A percentile compares a stretch with the other conserved stretches of the same genome.
phyloP scores from a whole-genome alignment of 2,888 invertebrate genomes.

The Bombylius major region DNA sequence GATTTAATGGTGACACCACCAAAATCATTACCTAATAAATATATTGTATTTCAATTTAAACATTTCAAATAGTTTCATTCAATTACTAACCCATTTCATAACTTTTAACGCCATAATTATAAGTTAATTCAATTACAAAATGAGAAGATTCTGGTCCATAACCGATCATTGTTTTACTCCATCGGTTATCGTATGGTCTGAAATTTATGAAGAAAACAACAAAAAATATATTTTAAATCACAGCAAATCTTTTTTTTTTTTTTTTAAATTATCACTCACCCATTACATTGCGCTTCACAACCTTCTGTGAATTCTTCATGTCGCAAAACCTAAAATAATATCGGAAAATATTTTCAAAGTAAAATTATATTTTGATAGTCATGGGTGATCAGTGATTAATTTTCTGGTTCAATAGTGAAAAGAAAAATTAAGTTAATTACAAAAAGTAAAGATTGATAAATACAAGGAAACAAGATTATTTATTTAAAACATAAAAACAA shows the following conservation, averaged over 20 bases:
- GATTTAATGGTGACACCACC: slow-evolving; percentile 74
- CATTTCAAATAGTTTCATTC: background rate
- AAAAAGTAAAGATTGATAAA: too few relatives aligned
- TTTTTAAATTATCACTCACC: slow-evolving; percentile 43
- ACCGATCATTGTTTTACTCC: slow-evolving; percentile 99
- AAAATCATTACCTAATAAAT: slow-evolving; percentile 61
- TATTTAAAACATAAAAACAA: too few relatives aligned
- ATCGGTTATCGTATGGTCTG: slow-evolving; percentile 93
- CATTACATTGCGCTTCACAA: slow-evolving; percentile 95
- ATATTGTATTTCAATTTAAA: background rate
- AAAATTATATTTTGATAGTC: too few relatives aligned
- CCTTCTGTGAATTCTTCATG: slow-evolving; percentile 97
- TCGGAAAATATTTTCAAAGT: too few relatives aligned
- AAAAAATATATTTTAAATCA: background rate
- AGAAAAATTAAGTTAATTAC: too few relatives aligned
- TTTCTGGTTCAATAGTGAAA: too few relatives aligned
- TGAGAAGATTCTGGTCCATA: slow-evolving; percentile 91
- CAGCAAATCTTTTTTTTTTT: background rate
- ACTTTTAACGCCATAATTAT: slow-evolving; percentile 84
- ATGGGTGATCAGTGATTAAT: too few relatives aligned
- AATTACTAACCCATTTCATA: slow-evolving; percentile 58
- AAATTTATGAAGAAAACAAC: slow-evolving; percentile 4
- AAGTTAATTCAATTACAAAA: slow-evolving; percentile 93
- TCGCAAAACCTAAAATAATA: slow-evolving; percentile 55
- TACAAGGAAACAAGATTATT: too few relatives aligned